Evolutionary conservation across 2,113 vertebrate genomes (phyloP), one percentile per base, ranked within the genome.

Genomic region (Notechis scutatus): DNA sequence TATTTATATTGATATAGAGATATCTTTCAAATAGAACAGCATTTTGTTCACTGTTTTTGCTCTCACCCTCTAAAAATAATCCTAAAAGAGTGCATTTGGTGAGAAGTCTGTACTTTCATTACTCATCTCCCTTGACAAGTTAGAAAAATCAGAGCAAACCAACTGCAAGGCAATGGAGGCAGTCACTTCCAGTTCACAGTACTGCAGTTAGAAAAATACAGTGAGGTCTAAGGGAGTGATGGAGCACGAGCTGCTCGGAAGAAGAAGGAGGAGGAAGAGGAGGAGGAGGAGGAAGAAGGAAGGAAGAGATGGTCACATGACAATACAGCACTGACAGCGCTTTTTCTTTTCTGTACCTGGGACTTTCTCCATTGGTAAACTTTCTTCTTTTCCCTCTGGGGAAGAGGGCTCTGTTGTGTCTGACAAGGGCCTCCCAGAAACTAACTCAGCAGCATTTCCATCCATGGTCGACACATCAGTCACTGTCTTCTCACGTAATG

Each of bases 261-360:
- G 97, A 97, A 97, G 96, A 97, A 34, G 61, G 0, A 96, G 97
- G 96, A n/a, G 59, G 47, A 47, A 8, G 47, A 47, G 47, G 47
- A 47, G 47, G 45, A 47, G 45, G 45, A 47, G 45, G 47, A 47
- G 7, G 23, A n/a, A 29, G 59, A 23, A 64, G 10, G 29, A 97
- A 96, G 97, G 95, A 97, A 97, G 93, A 95, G 95, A 94, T 96
- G 97, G 98, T 99, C 99, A 99, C 99, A 99, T 99, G 98, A 99
- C 97, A 98, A 98, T 97, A 98, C 99, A 99, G 99, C 99, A 99
- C 94, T 99, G 98, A 98, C 99, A 99, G 97, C 98, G 98, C 97
- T 98, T 99, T 99, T 99, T 99, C 99, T 99, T 99, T 98, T 99
- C 98, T 97, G 98, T 99, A 99, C 99, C 99, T 99, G 99, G 98